Base-by-base conservation (phyloP, 1,140 invertebrate species). In the Dendroctonus ponderosae region DNA sequence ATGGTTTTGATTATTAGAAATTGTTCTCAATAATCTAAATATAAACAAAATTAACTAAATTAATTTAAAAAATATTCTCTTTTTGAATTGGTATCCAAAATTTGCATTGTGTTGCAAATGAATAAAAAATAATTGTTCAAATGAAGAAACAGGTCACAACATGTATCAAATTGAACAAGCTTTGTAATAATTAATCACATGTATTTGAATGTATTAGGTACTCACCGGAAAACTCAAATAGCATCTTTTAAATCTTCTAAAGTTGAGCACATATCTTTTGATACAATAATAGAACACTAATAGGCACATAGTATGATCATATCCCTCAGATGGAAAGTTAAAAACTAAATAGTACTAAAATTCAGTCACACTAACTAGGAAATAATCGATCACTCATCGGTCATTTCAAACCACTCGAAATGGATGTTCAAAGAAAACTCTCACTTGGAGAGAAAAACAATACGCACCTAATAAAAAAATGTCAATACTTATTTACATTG, bases 271-370 rank as follows among this genome's bases (percentile, higher is more conserved):
- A 50, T 75, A 74, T 53, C 66, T 73, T 63, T 72, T 73, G 60
- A 66, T 71, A 56, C 75, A 52, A 67, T 72, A 76, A 60, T 74
- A 76, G 9, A 60, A 68, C 15, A 76, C 67, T 49, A 74, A 56
- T 72, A 74, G 72, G 62, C 75, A 76, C 75, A 74, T 76, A 53
- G 7, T 64, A 54, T 43, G 12, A 53, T 0, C 61, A 61, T 68
- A 26, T 26, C 26, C 3, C 26, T 26, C 26, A 26, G 26, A 2
- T 26, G 26, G 26, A 26, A 26, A 26, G 26, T 26, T 26, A 26
- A 26, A 26, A 26, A 26, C 26, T 26, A 26, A 26, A 26, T 26
- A 26, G 26, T 26, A 26, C 26, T 26, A 26, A 26, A 26, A 26
- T 26, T 26, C 26, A 26, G 26, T 2, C 26, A 26, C 26, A 26